Evolutionary conservation across 2,888 invertebrate genomes (phyloP).

Genomic region (Quadroppia sp.): DNA sequence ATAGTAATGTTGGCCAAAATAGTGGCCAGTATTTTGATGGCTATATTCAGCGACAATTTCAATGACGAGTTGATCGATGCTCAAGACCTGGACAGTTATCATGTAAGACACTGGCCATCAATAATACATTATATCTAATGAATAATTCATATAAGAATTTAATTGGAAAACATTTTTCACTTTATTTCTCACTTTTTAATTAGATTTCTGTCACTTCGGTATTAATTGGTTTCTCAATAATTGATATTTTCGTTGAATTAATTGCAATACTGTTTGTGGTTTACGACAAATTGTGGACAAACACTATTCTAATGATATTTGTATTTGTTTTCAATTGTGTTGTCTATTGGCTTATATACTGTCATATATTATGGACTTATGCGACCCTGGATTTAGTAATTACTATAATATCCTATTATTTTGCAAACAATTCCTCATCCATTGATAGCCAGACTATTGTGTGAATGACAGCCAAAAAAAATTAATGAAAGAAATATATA

Average conservation of each 20-base stretch:
- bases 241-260: not conserved
- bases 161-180: not conserved
- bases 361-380: not conserved
- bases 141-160: not conserved
- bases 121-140: not conserved
- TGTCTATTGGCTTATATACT: slow-evolving; percentile 3
- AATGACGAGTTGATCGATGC: not conserved
- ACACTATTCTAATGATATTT: slow-evolving; percentile 3
- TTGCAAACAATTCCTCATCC: not conserved
- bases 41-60: not conserved
- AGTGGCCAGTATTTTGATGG: not conserved
- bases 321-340: not conserved
- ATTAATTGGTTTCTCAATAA: not conserved
- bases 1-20: not conserved
- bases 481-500: not conserved
- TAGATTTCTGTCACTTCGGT: not conserved
- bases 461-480: not conserved
- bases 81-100: not conserved
- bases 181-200: not conserved
- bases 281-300: slow-evolving; percentile 2
- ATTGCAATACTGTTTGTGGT: not conserved
- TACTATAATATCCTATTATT: not conserved
- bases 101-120: not conserved
- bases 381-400: not conserved
- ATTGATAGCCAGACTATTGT: not conserved